These are phyloP conservation scores for Girardinus metallicus DNA, from an alignment of 2,797 vertebrate species.

Conservation along the genomic window DNA sequence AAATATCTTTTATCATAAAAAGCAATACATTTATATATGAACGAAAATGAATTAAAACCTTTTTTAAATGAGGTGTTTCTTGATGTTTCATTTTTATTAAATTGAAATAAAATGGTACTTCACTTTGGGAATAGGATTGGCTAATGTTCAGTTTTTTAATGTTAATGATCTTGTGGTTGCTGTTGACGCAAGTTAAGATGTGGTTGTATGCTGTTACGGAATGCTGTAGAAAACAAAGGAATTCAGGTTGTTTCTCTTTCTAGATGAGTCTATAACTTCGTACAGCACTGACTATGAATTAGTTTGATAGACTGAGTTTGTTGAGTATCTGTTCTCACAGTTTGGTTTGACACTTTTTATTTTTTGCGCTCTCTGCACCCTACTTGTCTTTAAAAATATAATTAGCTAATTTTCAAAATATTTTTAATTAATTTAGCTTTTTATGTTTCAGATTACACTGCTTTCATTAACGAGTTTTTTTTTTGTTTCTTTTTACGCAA, in stretches of 20 bases:
- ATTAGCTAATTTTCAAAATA: background rate
- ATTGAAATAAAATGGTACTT: background rate
- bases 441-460: background rate
- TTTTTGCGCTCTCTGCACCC: background rate
- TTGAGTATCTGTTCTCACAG: background rate
- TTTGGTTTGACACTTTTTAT: background rate
- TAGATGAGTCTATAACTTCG: background rate
- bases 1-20: background rate
- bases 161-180: background rate
- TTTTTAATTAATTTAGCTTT: background rate
- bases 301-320: background rate
- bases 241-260: background rate
- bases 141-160: background rate
- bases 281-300: background rate
- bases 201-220: background rate
- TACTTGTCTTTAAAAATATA: background rate
- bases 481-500: background rate
- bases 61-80: background rate
- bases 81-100: background rate
- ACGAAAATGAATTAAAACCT: background rate
- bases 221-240: background rate
- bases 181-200: background rate
- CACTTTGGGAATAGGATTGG: background rate
- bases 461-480: background rate
- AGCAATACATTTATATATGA: conserved; percentile 22